phyloP scores from a whole-genome alignment of 2,797 vertebrate genomes.

The Intellagama lesueurii region DNA sequence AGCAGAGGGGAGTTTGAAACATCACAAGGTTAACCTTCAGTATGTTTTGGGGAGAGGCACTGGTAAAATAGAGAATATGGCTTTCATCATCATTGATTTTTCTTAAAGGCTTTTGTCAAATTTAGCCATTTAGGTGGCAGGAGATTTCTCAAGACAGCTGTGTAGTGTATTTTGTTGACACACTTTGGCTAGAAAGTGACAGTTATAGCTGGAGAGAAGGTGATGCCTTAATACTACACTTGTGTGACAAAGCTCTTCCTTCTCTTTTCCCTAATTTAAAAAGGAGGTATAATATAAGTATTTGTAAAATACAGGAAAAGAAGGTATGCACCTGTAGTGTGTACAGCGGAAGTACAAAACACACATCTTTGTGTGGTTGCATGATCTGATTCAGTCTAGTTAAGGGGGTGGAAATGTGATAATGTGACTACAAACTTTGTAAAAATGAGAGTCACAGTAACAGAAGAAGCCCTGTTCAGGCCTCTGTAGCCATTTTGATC shows the following conservation, averaged over 20 bases:
- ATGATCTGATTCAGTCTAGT: slow-evolving; percentile 4
- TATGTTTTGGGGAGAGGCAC: neutral
- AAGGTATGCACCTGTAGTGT: neutral
- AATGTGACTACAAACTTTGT: neutral
- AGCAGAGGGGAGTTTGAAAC: neutral
- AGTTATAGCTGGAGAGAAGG: slow-evolving; percentile 17
- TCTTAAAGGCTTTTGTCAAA: slow-evolving; percentile 39
- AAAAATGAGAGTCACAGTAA: neutral
- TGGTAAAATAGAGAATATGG: slow-evolving; percentile 21
- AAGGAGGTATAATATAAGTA: slow-evolving; percentile 25
- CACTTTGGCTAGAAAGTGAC: slow-evolving; percentile 22
- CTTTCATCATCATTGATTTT: slow-evolving; percentile 15
- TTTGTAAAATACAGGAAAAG: neutral
- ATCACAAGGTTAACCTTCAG: slow-evolving; percentile 33
- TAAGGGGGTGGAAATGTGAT: neutral
- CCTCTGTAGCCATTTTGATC: too few relatives aligned
- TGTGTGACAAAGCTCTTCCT: neutral
- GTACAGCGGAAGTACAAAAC: slow-evolving; percentile 5
- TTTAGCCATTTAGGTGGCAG: slow-evolving; percentile 12
- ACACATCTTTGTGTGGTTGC: neutral
- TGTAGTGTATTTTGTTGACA: slow-evolving; percentile 7
- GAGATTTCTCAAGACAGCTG: slow-evolving; percentile 25
- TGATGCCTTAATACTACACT: neutral
- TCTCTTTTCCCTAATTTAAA: slow-evolving; percentile 18
- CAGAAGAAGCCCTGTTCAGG: too few relatives aligned